Conservation (phyloP, 2,113 vertebrate species). For the Phaethornis superciliosus region DNA sequence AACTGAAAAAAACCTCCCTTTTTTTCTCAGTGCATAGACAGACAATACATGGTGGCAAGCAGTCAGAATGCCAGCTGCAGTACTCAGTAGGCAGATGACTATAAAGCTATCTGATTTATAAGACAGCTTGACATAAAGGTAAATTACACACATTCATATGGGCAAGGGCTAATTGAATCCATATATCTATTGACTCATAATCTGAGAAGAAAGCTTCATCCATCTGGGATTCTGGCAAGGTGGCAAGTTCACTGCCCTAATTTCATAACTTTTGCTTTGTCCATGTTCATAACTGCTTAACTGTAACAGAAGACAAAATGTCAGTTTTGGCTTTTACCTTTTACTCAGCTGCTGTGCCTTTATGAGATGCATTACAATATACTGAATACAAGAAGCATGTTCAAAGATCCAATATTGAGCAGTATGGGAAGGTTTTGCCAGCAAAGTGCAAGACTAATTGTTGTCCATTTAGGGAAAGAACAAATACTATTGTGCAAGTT, state of each 20-base stretch:
- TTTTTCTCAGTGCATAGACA: background rate
- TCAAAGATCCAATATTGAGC: background rate
- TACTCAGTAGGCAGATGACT: background rate
- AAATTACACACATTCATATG: background rate
- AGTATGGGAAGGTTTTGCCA: background rate
- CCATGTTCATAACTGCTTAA: background rate
- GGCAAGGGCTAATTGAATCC: background rate
- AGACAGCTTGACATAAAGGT: background rate
- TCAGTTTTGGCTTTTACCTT: background rate
- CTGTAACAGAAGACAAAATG: background rate
- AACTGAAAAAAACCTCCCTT: background rate
- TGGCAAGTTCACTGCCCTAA: background rate
- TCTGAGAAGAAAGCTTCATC: background rate
- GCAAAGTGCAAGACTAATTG: background rate
- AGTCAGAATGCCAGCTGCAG: background rate
- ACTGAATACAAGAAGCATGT: background rate
- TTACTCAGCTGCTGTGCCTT: background rate
- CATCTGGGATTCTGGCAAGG: background rate
- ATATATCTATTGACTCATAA: background rate
- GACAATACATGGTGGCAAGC: background rate
- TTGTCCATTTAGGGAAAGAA: background rate
- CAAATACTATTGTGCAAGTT: background rate
- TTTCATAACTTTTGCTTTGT: background rate
- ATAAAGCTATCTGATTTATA: background rate
- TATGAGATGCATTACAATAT: background rate